These are phyloP conservation scores for Drosophila falleni DNA, from an alignment of 2,888 invertebrate species.

Conservation along the genomic window DNA sequence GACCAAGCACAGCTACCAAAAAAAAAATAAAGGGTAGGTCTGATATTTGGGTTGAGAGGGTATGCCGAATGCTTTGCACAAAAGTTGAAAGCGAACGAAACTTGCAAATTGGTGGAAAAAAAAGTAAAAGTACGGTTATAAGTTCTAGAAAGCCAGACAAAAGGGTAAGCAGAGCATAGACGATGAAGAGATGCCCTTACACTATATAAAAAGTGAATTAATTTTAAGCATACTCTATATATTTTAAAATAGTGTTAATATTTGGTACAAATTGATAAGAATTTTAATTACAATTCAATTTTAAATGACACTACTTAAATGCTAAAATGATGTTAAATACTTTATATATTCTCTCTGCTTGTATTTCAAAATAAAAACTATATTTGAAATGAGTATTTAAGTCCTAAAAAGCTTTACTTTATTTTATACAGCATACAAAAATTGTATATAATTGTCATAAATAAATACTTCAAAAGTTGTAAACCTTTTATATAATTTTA, in stretches of 20 bases:
- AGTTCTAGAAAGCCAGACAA: conserved; percentile 27
- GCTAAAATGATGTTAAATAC: no score
- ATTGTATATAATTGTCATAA: no score
- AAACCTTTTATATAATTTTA: not conserved
- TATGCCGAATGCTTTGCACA: conserved; percentile 26
- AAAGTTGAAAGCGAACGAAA: conserved; percentile 61
- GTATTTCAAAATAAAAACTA: no score
- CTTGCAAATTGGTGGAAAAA: conserved; percentile 61
- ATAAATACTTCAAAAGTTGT: not conserved
- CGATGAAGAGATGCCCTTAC: conserved; percentile 22
- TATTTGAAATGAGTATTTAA: no score
- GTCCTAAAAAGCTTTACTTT: no score
- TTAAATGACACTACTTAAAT: no score
- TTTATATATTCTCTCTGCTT: no score
- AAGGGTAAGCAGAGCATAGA: not conserved
- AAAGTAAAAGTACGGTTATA: conserved; percentile 24
- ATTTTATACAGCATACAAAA: no score
- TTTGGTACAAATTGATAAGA: no score
- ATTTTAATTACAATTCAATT: no score
- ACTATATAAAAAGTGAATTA: not conserved
- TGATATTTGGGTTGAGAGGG: not conserved
- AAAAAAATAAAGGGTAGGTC: conserved; percentile 3
- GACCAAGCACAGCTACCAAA: conserved; percentile 18
- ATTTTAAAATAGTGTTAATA: no score
- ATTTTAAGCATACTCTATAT: not conserved